Percentiles rank a stretch among this genome's conserved stretches.
Conservation (phyloP, 2,797 vertebrate species). For the Manis pentadactyla region DNA sequence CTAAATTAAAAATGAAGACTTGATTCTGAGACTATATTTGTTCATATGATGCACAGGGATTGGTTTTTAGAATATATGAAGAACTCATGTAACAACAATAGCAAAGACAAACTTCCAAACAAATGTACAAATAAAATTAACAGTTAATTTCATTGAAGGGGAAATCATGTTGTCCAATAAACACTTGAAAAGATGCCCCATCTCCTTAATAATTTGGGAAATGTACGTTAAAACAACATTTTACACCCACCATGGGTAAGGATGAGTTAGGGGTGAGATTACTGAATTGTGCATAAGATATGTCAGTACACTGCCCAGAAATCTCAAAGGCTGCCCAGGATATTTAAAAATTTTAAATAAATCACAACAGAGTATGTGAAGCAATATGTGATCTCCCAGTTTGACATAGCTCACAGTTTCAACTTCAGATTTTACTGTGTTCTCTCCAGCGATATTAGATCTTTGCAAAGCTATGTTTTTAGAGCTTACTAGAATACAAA, state of each 20-base stretch:
- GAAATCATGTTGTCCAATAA: neutral
- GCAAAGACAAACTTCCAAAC: neutral
- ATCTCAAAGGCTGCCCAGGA: too few relatives aligned
- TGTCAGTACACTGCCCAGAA: neutral
- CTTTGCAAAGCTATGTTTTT: neutral
- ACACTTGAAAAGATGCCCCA: neutral
- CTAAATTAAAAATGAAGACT: neutral
- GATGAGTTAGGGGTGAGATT: neutral
- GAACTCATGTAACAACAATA: neutral
- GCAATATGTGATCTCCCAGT: fast-evolving
- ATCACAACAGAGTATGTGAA: neutral
- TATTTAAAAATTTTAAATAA: neutral
- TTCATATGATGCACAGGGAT: neutral
- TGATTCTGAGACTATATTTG: neutral
- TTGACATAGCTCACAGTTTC: neutral
- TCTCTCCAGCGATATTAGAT: neutral
- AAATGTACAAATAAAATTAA: neutral
- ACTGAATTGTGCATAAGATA: fast-evolving
- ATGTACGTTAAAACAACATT: neutral
- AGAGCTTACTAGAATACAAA: neutral
- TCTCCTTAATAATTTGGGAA: neutral
- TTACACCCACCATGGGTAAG: neutral
- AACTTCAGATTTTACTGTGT: fast-evolving
- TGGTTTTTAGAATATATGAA: neutral
- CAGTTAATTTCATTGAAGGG: neutral